A percentile compares a stretch with the other conserved stretches of the same genome.
These are phyloP conservation scores for Sapajus apella DNA, from an alignment of 2,113 vertebrate genomes.

Conservation along the genomic window DNA sequence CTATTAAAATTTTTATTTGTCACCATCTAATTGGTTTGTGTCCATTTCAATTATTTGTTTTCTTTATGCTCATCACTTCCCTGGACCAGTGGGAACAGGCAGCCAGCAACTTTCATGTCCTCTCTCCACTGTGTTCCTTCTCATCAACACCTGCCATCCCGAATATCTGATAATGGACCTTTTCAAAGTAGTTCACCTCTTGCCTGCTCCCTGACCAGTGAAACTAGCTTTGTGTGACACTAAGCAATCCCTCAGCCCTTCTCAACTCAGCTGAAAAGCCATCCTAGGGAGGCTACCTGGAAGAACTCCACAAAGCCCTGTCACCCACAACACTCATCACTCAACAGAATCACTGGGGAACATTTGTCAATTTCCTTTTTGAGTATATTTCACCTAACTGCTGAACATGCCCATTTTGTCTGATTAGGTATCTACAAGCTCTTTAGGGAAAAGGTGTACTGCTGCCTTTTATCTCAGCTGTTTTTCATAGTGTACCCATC, in stretches of 20 bases:
- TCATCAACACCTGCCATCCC: background rate
- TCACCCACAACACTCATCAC: too few relatives aligned
- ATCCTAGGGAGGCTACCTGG: background rate
- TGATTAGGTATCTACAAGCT: background rate
- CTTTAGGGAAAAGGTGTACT: background rate
- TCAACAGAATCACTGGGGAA: background rate
- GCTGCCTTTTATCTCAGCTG: background rate
- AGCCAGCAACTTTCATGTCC: background rate
- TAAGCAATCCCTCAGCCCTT: background rate
- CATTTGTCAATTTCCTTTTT: background rate
- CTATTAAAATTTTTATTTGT: conserved; percentile 54
- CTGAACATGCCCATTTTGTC: background rate
- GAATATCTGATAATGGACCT: background rate
- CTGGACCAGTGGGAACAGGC: background rate
- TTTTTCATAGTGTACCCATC: background rate
- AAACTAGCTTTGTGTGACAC: background rate
- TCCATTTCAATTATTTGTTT: conserved; percentile 56
- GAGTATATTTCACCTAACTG: background rate
- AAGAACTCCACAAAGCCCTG: background rate
- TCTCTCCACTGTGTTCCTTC: rapidly evolving
- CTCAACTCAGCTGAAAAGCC: background rate
- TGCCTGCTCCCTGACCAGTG: background rate
- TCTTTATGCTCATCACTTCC: background rate
- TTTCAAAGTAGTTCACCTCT: background rate
- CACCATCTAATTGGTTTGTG: conserved; percentile 68